phyloP scores from a whole-genome alignment of 35 echinoderm and acorn worm genomes.

The Ophioderma brevispina region DNA sequence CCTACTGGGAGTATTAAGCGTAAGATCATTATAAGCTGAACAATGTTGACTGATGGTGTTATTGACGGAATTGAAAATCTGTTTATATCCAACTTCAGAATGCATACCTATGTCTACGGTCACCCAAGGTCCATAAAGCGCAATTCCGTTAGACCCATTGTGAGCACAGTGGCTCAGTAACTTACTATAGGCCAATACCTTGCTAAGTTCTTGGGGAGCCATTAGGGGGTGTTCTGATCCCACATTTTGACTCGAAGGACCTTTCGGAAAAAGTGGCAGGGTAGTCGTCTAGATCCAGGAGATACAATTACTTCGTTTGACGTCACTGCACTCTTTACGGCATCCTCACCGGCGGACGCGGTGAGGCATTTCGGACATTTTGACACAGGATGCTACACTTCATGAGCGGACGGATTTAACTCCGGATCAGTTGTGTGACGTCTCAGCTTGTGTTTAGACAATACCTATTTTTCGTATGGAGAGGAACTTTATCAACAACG shows the following conservation, averaged over 20 bases:
- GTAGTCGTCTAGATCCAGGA: too few species aligned
- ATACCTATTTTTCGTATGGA: background rate
- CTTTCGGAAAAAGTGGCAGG: background rate
- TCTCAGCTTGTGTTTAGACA: too few species aligned
- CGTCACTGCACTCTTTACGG: too few species aligned
- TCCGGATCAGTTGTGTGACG: too few species aligned
- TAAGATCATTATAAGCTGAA: background rate
- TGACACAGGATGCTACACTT: background rate
- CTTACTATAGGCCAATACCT: background rate
- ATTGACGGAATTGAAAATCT: background rate
- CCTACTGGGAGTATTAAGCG: background rate
- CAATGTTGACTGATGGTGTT: background rate
- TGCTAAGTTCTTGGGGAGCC: background rate
- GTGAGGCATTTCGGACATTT: background rate
- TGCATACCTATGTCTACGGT: background rate
- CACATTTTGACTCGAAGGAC: background rate
- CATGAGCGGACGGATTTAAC: too few species aligned
- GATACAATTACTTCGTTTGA: too few species aligned
- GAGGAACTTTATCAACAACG: background rate
- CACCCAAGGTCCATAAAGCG: background rate
- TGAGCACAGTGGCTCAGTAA: background rate
- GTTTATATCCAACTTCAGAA: background rate
- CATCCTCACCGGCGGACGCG: background rate
- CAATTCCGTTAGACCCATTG: background rate
- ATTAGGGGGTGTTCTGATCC: background rate